Base-by-base conservation (phyloP, 2,797 vertebrate genomes). In the Acestrorhynchus altus region DNA sequence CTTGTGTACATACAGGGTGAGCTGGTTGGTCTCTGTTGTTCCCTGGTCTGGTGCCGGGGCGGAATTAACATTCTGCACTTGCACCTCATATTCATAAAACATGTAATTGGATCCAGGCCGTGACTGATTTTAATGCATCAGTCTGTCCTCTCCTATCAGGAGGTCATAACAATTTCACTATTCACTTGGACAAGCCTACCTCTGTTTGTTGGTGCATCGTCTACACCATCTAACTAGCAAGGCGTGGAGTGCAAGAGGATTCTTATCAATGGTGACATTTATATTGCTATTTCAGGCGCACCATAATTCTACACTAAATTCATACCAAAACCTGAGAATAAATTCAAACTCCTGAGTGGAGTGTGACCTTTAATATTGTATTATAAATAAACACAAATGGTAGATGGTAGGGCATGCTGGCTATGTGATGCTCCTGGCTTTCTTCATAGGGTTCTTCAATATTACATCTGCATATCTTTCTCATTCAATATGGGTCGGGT, bases 31-130 rank as follows among this genome's bases (percentile, higher is more conserved):
- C 51, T 77, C 54, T 63, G 59, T 64, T 78, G 75, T 54, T 57
- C 77, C 67, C 71, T 47, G 65, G 72, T 66, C 47, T 75, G 22
- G 68, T 72, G 72, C 69, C 13, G 18, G 73, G 59, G 56, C 54
- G 56, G 63, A 77, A 78, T 84, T 80, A 87, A 79, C 80, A 86
- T 86, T 87, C 79, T 67, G 35, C 11, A 74, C 76, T 68, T 64
- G 24, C 35, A 74, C 80, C 67, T 79, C 77, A 73, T 70, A 80
- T 81, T 83, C 79, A 86, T 84, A 78, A 83, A 85, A 87, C 81
- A 87, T 83, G 83, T 83, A 84, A 84, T 83, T 85, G 84, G 81
- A 84, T 86, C 80, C 81, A 40, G 76, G 72, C 71, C 71, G 47
- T 83, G 77, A 87, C 82, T 84, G 82, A 85, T 81, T 84, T 83